Base-by-base conservation (phyloP, 2,113 vertebrate genomes). In the Microcebus jonahi region DNA sequence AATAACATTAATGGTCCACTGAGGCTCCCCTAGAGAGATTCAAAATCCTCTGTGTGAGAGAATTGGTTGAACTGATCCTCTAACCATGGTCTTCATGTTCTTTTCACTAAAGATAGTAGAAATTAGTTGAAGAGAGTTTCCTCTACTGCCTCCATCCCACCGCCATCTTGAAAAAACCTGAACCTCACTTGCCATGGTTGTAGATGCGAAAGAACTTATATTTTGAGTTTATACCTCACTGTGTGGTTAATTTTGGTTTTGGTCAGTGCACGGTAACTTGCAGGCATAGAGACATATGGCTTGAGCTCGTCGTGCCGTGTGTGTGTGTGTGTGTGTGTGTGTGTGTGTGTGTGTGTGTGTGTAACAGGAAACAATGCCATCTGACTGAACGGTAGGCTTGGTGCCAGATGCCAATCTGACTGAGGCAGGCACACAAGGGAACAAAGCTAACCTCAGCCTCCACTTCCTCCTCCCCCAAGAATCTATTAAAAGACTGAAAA, bases 401-500 rank as follows among this genome's bases (percentile, higher is more conserved):
- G 53, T 50, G 94, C 93, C 96, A 98, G 93, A 88, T 94, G 95
- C 87, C 97, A 94, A 31, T 91, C 82, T 75, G 57, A 83, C 67
- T 86, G 68, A 97, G 61, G 53, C 61, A 88, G 82, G 87, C 79
- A 81, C 53, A 89, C 68, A 68, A 92, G 39, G 0, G 34, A 93
- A 86, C 91, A 79, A 77, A 96, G 68, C 91, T 92, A 95, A 93
- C 90, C 76, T 95, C 93, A 82, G 76, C 68, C 90, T 97, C 59
- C 89, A 85, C 50, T 95, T 97, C 95, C 96, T 97, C 93, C 83
- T 92, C 95, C 89, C n/a, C 83, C 67, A 92, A 82, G 86, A 96
- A 90, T 91, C 96, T 98, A 93, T 96, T 90, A 97, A 97, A 97
- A 97, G 97, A 86, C 86, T 82, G 79, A 88, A 79, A 97, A 93